Base-by-base conservation (phyloP, 1,140 invertebrate genomes). In the Drosophila lacteicornis region DNA sequence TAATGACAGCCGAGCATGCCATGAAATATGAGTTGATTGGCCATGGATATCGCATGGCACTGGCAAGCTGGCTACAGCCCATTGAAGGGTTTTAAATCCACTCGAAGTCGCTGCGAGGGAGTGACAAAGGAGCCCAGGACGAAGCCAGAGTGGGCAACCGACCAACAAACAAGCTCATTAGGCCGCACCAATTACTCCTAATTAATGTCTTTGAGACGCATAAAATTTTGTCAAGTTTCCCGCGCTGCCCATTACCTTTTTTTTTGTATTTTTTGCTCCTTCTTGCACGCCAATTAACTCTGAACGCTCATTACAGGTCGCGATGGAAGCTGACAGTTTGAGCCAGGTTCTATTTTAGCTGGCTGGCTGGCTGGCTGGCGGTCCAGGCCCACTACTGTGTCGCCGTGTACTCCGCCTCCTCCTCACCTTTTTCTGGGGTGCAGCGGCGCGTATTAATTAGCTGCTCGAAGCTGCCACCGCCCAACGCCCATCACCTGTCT, bases 21-120 rank as follows among this genome's bases (percentile, higher is more conserved):
- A 87, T 88, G 83, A 87, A 87, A 87, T 87, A 87, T 87, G 83
- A 87, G 83, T 84, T 87, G 84, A 87, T 87, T 87, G 82, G 57
- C 27, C 43, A n/a, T 17, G 50, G 2, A 71, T 47, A 33, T 66
- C 17, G 55, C n/a, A 60, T 60, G 57, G 43, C 43, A 25, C 19
- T 22, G 51, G 12, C 19, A 5, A 38, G 40, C 15, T n/a, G 50
- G 33, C 45, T 40, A 9, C 59, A 36, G 9, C 33, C 33, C 33
- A 50, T 79, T 57, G 79, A 79, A 69, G 75, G 76, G 84, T 60
- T 74, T 74, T 77, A 88, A 83, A 83, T 71, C 62, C 62, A 57
- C 81, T 55, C 60, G 27, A 61, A 61, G 57, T 13, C 7, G 55
- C 30, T 15, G 27, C 65, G 33, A 45, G 1, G 30, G 3, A 50